A percentile compares a stretch with the other conserved stretches of the same genome.
Conservation (phyloP, 2,888 invertebrate species). For the Pterostichus madidus region DNA sequence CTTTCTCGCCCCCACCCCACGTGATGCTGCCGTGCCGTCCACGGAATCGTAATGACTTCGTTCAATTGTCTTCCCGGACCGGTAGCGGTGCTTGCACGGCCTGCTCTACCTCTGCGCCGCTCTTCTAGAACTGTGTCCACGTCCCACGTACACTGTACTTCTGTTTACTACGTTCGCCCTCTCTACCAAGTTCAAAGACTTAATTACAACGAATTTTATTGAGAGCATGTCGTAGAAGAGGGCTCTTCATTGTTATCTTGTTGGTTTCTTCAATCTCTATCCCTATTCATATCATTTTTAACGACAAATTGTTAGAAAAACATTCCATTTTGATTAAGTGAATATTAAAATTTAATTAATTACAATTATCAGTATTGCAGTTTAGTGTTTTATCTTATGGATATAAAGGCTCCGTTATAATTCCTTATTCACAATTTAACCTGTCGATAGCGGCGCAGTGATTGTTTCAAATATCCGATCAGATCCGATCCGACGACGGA, state of each 20-base stretch:
- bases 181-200: slow-evolving; percentile 49
- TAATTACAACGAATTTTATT: slow-evolving; percentile 47
- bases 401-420: too few relatives aligned
- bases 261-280: background rate
- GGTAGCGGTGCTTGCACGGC: background rate
- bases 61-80: slow-evolving; percentile 46
- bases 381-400: too few relatives aligned
- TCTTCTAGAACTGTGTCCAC: slow-evolving; percentile 5
- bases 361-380: too few relatives aligned
- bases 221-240: slow-evolving; percentile 1
- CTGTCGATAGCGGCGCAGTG: too few relatives aligned
- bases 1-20: slow-evolving; percentile 1
- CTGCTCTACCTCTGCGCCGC: too few relatives aligned
- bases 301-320: too few relatives aligned
- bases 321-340: too few relatives aligned
- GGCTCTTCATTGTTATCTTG: background rate
- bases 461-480: too few relatives aligned
- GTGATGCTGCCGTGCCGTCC: slow-evolving; percentile 15
- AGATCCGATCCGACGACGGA: too few relatives aligned
- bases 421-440: too few relatives aligned
- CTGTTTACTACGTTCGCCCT: slow-evolving; percentile 16
- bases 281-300: background rate
- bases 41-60: slow-evolving; percentile 60
- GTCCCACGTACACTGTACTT: slow-evolving; percentile 30
- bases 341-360: too few relatives aligned